phyloP scores from a whole-genome alignment of 2,888 invertebrate species.

The Meliscaeva auricollis region DNA sequence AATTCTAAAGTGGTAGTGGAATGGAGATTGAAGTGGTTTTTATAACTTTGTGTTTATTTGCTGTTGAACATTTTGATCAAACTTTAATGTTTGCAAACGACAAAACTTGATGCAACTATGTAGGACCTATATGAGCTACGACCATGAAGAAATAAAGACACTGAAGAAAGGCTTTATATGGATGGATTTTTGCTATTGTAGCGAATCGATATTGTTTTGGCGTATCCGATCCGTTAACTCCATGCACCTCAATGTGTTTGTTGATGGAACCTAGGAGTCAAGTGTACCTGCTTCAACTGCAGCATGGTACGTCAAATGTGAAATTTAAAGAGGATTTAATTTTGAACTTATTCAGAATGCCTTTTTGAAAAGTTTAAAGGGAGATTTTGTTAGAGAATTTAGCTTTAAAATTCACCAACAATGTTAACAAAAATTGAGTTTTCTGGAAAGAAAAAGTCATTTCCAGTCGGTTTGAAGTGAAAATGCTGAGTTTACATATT shows the following conservation, averaged over 20 bases:
- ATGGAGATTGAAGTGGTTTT: constrained; percentile 20
- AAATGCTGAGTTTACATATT: too few relatives aligned
- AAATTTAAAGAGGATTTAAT: constrained; percentile 35
- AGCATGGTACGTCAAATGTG: constrained; percentile 17
- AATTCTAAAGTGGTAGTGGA: constrained; percentile 9
- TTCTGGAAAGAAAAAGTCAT: too few relatives aligned
- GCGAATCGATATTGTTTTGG: constrained; percentile 57
- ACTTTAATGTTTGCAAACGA: constrained; percentile 69
- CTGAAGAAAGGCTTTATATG: neutral
- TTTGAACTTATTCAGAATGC: constrained; percentile 5
- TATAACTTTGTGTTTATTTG: constrained; percentile 68
- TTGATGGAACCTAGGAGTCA: neutral
- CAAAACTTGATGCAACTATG: constrained; percentile 40
- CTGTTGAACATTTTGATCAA: constrained; percentile 68
- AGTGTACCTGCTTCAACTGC: constrained; percentile 3
- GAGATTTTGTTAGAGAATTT: neutral
- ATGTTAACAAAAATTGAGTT: neutral
- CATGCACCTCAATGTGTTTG: too few relatives aligned
- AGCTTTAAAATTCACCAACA: neutral
- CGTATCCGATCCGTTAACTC: neutral
- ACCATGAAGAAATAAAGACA: neutral
- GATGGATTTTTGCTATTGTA: constrained; percentile 28
- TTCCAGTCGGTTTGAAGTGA: too few relatives aligned
- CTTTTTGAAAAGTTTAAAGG: constrained; percentile 10
- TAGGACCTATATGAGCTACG: neutral